Evolutionary conservation across 2,888 invertebrate genomes (phyloP), one percentile per base, ranked within the genome.

Genomic region (Sipunculus nudus): DNA sequence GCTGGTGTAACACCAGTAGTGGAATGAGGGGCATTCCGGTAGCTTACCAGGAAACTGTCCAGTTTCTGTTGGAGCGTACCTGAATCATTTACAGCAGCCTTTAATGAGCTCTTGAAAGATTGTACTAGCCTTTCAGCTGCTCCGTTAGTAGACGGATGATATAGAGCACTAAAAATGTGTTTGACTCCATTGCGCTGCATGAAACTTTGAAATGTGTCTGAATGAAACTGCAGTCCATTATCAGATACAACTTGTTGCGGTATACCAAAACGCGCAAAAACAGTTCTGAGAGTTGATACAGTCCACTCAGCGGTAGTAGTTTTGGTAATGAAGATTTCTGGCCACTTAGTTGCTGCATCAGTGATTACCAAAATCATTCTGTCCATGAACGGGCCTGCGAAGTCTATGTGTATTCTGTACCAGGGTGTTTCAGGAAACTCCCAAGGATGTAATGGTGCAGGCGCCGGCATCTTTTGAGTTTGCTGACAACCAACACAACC

Each of bases 331-430:
- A 50, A 31, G 32, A 66, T 62, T 29, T 66, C 67, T 10, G 61
- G 49, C 59, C 63, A 71, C 46, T 72, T 71, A 16, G 64, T 61
- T 43, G 70, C 50, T 5, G 68, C 62, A 41, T 73, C 68, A 3
- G 66, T 50, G 13, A 66, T 26, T 6, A 73, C 47, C 8, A 73
- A 46, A 56, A 57, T 66, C 43, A 61, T 65, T 41, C 50, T 40
- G 8, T 62, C 67, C 39, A 59, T 16, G 41, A 63, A 59, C 39
- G 58, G 65, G 25, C 65, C 68, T 16, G 73, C 71, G 47, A 59
- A 70, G 47, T 74, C 72, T 16, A 72, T 40, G 38, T 76, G 73
- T 3, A 75, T 21, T 13, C 73, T 48, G n/a, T 55, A 49, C 73
- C 72, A 76, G 16, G 71, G 65, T 35, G 55, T 57, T 16, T 53